phyloP scores from a whole-genome alignment of 2,797 vertebrate species.

The Protonibea diacanthus region DNA sequence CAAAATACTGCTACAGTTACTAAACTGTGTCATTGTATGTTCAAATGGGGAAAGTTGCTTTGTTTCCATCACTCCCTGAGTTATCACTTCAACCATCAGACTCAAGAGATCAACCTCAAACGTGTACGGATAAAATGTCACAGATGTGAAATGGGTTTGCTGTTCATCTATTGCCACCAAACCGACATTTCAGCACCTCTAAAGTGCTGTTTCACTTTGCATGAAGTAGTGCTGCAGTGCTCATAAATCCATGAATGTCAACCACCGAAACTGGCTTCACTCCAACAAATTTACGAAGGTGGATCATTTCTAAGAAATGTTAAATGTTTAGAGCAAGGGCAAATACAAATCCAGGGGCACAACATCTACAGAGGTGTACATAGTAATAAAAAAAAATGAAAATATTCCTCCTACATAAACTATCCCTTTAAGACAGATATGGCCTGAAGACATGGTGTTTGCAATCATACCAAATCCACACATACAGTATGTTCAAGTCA shows the following conservation, averaged over 20 bases:
- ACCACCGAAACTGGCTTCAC: slow-evolving; percentile 8
- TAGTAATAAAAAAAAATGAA: background rate
- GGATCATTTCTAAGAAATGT: slow-evolving; percentile 3
- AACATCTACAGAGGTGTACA: slow-evolving; percentile 9
- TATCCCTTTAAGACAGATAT: slow-evolving; percentile 66
- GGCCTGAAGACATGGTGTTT: slow-evolving; percentile 56
- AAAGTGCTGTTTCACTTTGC: slow-evolving; percentile 32
- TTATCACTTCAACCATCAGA: slow-evolving; percentile 41
- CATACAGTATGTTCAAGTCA: slow-evolving; percentile 55
- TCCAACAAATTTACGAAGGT: slow-evolving; percentile 6
- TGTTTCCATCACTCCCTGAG: slow-evolving; percentile 61
- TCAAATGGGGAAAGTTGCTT: slow-evolving; percentile 14
- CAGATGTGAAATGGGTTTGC: slow-evolving; percentile 30
- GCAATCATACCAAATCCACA: slow-evolving; percentile 53
- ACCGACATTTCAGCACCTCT: slow-evolving; percentile 39
- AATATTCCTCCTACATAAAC: slow-evolving; percentile 35
- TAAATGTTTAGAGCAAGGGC: slow-evolving; percentile 1
- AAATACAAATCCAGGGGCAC: slow-evolving; percentile 16
- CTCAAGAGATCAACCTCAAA: slow-evolving; percentile 41
- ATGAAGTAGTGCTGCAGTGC: slow-evolving; percentile 17
- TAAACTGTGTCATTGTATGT: slow-evolving; percentile 13
- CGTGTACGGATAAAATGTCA: slow-evolving; percentile 35
- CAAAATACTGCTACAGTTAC: slow-evolving; percentile 29
- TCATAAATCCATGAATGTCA: slow-evolving; percentile 7
- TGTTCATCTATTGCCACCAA: slow-evolving; percentile 14